Base-by-base conservation (phyloP, 2,888 invertebrate genomes). In the Gari tellinella region DNA sequence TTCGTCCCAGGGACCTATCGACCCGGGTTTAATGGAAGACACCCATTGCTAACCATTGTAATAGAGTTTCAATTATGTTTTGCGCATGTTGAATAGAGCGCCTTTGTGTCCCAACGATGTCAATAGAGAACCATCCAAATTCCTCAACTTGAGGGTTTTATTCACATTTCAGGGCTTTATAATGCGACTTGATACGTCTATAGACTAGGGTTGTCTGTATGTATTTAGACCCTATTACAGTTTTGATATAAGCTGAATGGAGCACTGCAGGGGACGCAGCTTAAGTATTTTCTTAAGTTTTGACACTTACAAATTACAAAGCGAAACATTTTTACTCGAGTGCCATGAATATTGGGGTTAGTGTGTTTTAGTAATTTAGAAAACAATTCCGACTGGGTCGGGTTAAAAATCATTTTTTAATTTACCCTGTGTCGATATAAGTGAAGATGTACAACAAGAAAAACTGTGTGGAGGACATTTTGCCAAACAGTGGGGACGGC, bases 31-130 rank as follows among this genome's bases (percentile, higher is more conserved):
- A 70, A 58, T 61, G 62, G 53, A 55, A 65, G 66, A 69, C 69
- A 69, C 69, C 31, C 57, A 51, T 37, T 17, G 70, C 70, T 70
- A 46, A 26, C 56, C 55, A 67, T 67, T 66, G 78, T 78, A 70
- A 73, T 78, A 74, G 70, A 73, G 78, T 73, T 78, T 78, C 78
- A 78, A 78, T 78, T 78, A 77, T 68, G 56, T 64, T 66, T 52
- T 31, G 31, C 31, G 31, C 31, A 31, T 31, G 31, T 26, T 78
- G 61, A 78, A 78, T 74, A 57, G 63, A 52, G 55, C 31, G 1
- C 53, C 62, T 64, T 78, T 78, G 78, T 78, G 49, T 19, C 52
- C 53, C 45, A 26, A 53, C 52, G 67, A 52, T 58, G 70, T 60
- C 65, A 61, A 53, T 58, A 66, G 53, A 55, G 66, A 55, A 60